Conservation (phyloP, 2,888 invertebrate species). For the Agrenia bidenticulata region DNA sequence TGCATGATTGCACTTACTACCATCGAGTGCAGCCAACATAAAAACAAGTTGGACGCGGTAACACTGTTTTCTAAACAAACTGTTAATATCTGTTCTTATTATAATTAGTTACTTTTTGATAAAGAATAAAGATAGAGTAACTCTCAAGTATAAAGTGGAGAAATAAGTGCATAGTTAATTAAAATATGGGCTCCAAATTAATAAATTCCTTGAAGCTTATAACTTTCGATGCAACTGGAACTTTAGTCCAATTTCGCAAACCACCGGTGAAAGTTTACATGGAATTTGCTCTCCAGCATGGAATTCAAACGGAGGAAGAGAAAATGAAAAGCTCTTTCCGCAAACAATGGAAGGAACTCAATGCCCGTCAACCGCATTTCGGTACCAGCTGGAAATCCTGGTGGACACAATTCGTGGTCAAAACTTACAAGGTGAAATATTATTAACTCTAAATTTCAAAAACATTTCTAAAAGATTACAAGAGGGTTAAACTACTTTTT, state of each 20-base stretch:
- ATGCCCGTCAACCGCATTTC: conserved; percentile 74
- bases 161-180: no score
- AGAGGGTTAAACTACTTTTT: not conserved
- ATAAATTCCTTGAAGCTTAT: conserved; percentile 57
- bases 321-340: conserved; percentile 62
- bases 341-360: conserved; percentile 66
- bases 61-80: no score
- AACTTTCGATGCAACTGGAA: conserved; percentile 87
- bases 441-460: no score
- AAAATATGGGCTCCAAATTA: not conserved
- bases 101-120: no score
- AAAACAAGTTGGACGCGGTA: no score
- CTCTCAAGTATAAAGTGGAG: no score
- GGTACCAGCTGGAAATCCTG: conserved; percentile 73
- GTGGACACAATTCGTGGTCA: conserved; percentile 73
- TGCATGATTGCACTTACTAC: no score
- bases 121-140: no score
- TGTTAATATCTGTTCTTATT: no score
- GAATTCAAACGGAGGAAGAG: conserved; percentile 58
- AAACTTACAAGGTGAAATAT: conserved; percentile 62
- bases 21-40: no score
- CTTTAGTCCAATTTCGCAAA: conserved; percentile 70
- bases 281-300: conserved; percentile 68
- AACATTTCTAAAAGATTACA: not conserved
- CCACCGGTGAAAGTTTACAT: conserved; percentile 75